A percentile compares a stretch with the other conserved stretches of the same genome.
Evolutionary conservation across 2,797 vertebrate species (phyloP).

Genomic region (Tokudaia muenninki): DNA sequence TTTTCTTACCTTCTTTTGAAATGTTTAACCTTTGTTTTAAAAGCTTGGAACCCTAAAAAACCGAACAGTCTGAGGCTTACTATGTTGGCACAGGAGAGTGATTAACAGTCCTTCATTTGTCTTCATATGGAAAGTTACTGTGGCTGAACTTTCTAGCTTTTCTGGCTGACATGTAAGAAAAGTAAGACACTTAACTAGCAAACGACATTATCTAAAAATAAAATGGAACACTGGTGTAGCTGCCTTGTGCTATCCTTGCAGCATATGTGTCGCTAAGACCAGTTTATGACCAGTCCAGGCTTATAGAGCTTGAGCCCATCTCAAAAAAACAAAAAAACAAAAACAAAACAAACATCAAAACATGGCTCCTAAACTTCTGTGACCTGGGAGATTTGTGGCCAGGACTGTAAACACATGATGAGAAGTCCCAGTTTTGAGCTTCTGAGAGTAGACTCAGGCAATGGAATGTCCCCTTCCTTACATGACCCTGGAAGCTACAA

Average conservation of each 20-base stretch:
- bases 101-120: neutral
- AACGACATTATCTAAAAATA: neutral
- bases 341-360: neutral
- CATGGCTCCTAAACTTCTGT: neutral
- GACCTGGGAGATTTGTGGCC: neutral
- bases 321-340: neutral
- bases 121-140: neutral
- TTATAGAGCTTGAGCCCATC: neutral
- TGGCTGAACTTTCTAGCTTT: slow-evolving; percentile 21
- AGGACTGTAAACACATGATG: neutral
- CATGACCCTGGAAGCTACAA: neutral
- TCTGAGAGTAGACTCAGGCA: neutral
- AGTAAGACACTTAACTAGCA: neutral
- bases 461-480: neutral
- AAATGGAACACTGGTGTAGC: neutral
- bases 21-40: neutral
- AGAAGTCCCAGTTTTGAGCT: neutral
- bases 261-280: neutral
- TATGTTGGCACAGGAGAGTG: neutral
- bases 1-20: neutral
- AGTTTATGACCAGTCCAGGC: neutral
- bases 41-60: neutral
- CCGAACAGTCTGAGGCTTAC: neutral
- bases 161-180: slow-evolving; percentile 15
- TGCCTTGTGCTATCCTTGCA: too few species aligned